A percentile compares a stretch with the other conserved stretches of the same genome.
These are phyloP conservation scores for Salvelinus sp. DNA, from an alignment of 2,113 vertebrate genomes.

Conservation along the genomic window DNA sequence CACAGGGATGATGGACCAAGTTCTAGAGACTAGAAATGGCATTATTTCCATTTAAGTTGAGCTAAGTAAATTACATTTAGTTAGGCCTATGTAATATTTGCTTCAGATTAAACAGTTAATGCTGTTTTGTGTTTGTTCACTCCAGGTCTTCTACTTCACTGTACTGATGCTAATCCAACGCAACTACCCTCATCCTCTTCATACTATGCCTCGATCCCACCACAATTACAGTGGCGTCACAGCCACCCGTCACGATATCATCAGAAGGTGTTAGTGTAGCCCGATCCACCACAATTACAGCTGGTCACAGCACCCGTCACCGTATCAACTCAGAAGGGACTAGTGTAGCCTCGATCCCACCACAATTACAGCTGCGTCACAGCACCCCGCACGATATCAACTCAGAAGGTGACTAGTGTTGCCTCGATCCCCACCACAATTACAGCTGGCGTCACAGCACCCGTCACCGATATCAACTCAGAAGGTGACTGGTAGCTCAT, in stretches of 20 bases:
- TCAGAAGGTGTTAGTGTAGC: too few species aligned
- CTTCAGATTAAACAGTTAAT: background rate
- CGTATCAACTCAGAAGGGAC: too few species aligned
- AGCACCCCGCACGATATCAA: too few species aligned
- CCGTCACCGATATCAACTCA: too few species aligned
- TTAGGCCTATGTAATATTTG: background rate
- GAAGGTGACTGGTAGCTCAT: too few species aligned
- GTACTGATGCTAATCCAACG: too few species aligned
- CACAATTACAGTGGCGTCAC: background rate
- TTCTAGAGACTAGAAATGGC: background rate
- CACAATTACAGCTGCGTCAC: too few species aligned
- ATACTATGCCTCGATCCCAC: too few species aligned
- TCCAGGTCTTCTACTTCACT: slow-evolving; percentile 29
- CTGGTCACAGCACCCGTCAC: background rate
- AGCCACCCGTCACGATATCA: background rate
- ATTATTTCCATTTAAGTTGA: too few species aligned
- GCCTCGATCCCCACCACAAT: background rate
- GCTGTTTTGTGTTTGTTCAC: background rate
- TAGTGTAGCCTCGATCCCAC: too few species aligned
- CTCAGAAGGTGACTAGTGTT: too few species aligned
- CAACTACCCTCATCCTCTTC: background rate
- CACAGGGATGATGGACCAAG: background rate
- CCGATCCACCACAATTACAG: background rate
- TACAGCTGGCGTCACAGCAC: background rate
- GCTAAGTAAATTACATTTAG: background rate